Evolutionary conservation across 2,113 vertebrate genomes (phyloP).

Genomic region (Peromyscus maniculatus): DNA sequence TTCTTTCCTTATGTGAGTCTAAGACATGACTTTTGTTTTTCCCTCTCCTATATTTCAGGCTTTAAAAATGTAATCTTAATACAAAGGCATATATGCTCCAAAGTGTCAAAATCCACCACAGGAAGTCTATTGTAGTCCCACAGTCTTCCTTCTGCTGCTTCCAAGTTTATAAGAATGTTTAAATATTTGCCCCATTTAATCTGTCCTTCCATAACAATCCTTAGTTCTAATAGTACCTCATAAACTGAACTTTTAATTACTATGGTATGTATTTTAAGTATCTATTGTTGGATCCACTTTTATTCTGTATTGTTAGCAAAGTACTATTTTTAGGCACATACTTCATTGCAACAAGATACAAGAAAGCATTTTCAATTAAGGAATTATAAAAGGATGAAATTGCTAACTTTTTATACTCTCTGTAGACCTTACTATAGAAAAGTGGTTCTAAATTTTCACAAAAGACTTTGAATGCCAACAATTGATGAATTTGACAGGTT

Average conservation of each 20-base stretch:
- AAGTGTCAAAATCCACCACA: too few relatives aligned
- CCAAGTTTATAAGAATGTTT: neutral
- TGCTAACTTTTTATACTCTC: neutral
- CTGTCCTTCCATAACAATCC: too few relatives aligned
- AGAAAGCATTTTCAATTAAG: neutral
- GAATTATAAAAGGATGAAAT: neutral
- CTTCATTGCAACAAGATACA: slow-evolving; percentile 33
- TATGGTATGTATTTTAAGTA: slow-evolving; percentile 13
- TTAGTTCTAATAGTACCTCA: neutral
- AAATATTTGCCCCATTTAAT: neutral
- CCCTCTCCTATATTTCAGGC: neutral
- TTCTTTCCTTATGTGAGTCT: neutral
- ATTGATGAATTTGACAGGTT: neutral
- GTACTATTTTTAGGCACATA: neutral
- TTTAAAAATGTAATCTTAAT: neutral
- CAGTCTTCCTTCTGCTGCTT: neutral
- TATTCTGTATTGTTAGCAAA: neutral
- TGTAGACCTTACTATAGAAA: neutral
- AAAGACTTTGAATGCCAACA: slow-evolving; percentile 14
- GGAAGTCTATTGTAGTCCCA: neutral
- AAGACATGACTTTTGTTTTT: too few relatives aligned
- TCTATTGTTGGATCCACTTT: neutral
- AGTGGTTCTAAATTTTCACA: neutral
- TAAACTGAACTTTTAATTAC: neutral
- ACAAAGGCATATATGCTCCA: neutral